phyloP scores from a whole-genome alignment of 2,113 vertebrate genomes.

The Crypturellus undulatus region DNA sequence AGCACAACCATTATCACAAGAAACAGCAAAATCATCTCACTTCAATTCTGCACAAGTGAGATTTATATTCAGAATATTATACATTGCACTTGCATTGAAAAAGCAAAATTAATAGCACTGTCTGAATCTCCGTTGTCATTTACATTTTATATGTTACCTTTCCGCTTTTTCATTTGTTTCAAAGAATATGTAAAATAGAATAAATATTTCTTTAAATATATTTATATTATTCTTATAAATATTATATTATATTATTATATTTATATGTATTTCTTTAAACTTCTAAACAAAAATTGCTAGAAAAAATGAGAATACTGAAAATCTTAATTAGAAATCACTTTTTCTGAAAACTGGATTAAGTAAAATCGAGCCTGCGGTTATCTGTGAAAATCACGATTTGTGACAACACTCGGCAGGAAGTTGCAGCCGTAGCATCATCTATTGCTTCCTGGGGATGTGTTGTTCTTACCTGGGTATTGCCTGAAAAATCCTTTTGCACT shows the following conservation, averaged over 20 bases:
- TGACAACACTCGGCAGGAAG: neutral
- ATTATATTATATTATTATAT: no score
- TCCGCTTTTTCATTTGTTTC: neutral
- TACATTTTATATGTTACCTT: neutral
- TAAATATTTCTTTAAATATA: no score
- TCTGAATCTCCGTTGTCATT: neutral
- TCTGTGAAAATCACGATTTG: neutral
- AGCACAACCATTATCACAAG: neutral
- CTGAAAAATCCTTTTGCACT: conserved; percentile 98
- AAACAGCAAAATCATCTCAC: neutral
- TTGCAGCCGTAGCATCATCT: neutral
- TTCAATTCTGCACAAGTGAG: neutral
- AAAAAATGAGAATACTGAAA: neutral
- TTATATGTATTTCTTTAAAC: no score
- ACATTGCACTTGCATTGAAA: neutral
- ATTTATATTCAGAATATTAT: neutral
- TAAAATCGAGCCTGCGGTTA: neutral
- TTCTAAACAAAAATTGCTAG: neutral
- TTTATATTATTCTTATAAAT: no score
- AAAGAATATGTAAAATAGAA: no score
- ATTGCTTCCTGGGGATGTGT: neutral
- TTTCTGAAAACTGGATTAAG: neutral
- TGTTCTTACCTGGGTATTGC: conserved; percentile 94
- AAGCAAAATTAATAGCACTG: neutral
- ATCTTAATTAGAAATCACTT: neutral